Conservation (phyloP, 2,797 vertebrate genomes). For the Argya squamiceps region DNA sequence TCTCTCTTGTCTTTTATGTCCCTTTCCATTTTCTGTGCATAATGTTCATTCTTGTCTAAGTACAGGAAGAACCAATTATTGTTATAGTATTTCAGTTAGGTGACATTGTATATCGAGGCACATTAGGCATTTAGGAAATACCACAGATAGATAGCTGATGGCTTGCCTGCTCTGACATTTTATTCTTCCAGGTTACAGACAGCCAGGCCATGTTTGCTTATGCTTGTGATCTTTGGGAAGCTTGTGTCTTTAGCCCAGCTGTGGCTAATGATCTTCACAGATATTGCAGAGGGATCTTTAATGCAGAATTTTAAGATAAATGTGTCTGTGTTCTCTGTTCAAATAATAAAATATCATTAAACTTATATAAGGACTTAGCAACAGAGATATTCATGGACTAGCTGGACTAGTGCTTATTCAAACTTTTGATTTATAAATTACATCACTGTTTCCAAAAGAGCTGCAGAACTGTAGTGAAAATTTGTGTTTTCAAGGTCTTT, state of each 20-base stretch:
- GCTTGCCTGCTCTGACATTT: background rate
- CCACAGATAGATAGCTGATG: background rate
- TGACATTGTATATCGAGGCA: background rate
- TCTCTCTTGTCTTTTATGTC: background rate
- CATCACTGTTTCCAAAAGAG: background rate
- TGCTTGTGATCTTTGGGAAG: background rate
- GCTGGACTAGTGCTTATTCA: background rate
- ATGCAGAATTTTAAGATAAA: background rate
- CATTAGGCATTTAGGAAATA: background rate
- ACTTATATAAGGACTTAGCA: background rate
- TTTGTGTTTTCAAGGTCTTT: background rate
- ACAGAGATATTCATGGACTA: background rate
- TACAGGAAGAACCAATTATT: constrained; percentile 47
- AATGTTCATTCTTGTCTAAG: constrained; percentile 25
- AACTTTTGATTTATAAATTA: background rate
- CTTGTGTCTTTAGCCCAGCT: background rate
- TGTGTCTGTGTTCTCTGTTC: background rate
- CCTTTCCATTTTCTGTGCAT: background rate
- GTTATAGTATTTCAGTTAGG: background rate
- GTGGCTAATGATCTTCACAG: background rate
- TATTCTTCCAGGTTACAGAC: background rate
- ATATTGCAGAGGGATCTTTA: background rate
- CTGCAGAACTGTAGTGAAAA: background rate
- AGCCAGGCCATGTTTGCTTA: background rate
- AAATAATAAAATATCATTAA: background rate